These are phyloP conservation scores for Lucilia cuprina DNA, from an alignment of 1,140 invertebrate genomes.

Conservation along the genomic window DNA sequence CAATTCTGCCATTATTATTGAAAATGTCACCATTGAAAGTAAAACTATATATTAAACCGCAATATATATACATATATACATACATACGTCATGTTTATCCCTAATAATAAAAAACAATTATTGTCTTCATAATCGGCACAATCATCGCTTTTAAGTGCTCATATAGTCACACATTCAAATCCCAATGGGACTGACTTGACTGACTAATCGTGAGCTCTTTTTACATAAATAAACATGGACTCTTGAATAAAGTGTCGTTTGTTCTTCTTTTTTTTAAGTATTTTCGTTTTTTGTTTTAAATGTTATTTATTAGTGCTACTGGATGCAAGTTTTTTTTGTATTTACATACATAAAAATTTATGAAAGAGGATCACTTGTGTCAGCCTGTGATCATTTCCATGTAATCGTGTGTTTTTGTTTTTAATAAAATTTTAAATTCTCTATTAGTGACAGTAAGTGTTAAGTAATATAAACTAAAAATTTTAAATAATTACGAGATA, in stretches of 20 bases:
- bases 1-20: background rate
- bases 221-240: background rate
- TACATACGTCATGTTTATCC: slow-evolving; percentile 12
- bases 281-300: too few relatives aligned
- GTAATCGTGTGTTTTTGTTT: too few relatives aligned
- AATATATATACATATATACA: too few relatives aligned
- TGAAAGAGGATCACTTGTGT: background rate
- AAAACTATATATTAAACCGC: slow-evolving; percentile 16
- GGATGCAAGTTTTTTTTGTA: too few relatives aligned
- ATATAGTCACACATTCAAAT: background rate
- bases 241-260: slow-evolving; percentile 1
- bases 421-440: background rate
- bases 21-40: slow-evolving; percentile 4
- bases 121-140: slow-evolving; percentile 13
- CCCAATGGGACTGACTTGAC: background rate
- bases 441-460: background rate
- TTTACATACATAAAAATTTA: background rate
- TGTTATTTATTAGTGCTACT: too few relatives aligned
- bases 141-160: slow-evolving; percentile 1
- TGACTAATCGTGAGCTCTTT: background rate
- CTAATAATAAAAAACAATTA: background rate
- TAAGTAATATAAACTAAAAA: slow-evolving; percentile 1
- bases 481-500: slow-evolving; percentile 24
- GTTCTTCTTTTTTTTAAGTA: background rate
- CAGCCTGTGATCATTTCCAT: too few relatives aligned